phyloP scores from a whole-genome alignment of 2,797 vertebrate species.

The Hemibagrus guttatus region DNA sequence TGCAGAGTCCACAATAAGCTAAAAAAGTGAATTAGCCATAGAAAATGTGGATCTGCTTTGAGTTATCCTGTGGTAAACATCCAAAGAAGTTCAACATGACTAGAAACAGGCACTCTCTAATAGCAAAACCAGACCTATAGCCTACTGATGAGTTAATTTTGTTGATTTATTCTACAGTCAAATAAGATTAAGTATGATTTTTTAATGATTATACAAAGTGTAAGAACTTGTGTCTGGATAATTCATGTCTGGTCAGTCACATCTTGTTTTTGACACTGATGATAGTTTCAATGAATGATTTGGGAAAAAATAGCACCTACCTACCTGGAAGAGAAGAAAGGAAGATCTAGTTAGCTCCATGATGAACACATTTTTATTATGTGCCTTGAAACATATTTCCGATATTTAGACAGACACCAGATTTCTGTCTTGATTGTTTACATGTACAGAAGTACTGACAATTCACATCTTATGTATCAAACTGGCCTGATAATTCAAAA shows the following conservation, averaged over 20 bases:
- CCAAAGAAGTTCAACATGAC: neutral
- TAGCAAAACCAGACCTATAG: constrained; percentile 1
- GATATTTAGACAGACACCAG: too few species aligned
- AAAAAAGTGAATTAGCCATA: neutral
- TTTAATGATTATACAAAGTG: neutral
- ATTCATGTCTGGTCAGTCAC: neutral
- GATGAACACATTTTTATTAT: neutral
- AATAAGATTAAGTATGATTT: constrained; percentile 2
- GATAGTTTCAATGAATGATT: neutral
- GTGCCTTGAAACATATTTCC: neutral
- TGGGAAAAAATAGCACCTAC: neutral
- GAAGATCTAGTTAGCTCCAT: neutral
- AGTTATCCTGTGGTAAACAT: constrained; percentile 4
- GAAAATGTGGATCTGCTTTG: constrained; percentile 10
- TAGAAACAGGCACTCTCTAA: constrained; percentile 5
- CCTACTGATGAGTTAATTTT: neutral
- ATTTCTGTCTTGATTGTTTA: neutral
- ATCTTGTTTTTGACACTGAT: neutral
- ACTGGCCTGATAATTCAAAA: neutral
- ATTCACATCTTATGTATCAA: neutral
- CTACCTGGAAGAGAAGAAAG: neutral
- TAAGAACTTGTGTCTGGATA: constrained; percentile 12
- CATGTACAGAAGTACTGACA: neutral
- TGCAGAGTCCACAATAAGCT: neutral
- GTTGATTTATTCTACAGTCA: constrained; percentile 13